Percentiles rank a stretch among this genome's conserved stretches.
These are phyloP conservation scores for Embiotoca jacksoni DNA, from an alignment of 2,113 vertebrate species.

Conservation along the genomic window DNA sequence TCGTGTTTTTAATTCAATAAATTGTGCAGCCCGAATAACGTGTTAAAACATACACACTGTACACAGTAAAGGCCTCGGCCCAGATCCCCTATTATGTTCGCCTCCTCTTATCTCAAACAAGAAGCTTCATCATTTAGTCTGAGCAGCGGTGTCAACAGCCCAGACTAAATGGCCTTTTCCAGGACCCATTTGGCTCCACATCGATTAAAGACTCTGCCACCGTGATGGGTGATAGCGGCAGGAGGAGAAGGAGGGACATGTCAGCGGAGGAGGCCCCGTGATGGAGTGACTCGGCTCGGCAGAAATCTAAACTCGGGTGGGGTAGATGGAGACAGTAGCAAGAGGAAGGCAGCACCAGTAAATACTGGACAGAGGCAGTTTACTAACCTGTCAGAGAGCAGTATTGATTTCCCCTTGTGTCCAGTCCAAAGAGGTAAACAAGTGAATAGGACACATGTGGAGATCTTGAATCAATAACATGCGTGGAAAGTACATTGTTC, in stretches of 20 bases:
- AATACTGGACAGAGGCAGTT: slow-evolving; percentile 56
- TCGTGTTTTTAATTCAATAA: no score
- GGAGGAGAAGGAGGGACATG: slow-evolving; percentile 23
- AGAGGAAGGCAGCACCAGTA: slow-evolving; percentile 32
- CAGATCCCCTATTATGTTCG: neutral
- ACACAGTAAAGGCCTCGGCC: neutral
- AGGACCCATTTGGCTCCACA: slow-evolving; percentile 58
- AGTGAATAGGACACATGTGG: slow-evolving; percentile 9
- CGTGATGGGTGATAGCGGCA: slow-evolving; percentile 41
- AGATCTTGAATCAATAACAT: slow-evolving; percentile 21
- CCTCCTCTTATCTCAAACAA: slow-evolving; percentile 44
- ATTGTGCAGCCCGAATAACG: no score
- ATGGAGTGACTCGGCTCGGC: slow-evolving; percentile 40
- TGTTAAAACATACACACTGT: neutral
- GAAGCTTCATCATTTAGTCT: slow-evolving; percentile 53
- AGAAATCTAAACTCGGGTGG: slow-evolving; percentile 39
- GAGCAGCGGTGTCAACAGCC: slow-evolving; percentile 46
- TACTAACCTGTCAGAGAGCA: slow-evolving; percentile 57
- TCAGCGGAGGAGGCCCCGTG: slow-evolving; percentile 26
- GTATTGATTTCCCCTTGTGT: slow-evolving; percentile 59
- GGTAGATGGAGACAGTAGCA: slow-evolving; percentile 22
- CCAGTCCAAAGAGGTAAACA: slow-evolving; percentile 54
- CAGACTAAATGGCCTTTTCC: slow-evolving; percentile 65
- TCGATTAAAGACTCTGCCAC: slow-evolving; percentile 60
- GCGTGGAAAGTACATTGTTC: slow-evolving; percentile 20